A percentile compares a stretch with the other conserved stretches of the same genome.
These are phyloP conservation scores for Cinara cedri DNA, from an alignment of 2,888 invertebrate species.

Conservation along the genomic window DNA sequence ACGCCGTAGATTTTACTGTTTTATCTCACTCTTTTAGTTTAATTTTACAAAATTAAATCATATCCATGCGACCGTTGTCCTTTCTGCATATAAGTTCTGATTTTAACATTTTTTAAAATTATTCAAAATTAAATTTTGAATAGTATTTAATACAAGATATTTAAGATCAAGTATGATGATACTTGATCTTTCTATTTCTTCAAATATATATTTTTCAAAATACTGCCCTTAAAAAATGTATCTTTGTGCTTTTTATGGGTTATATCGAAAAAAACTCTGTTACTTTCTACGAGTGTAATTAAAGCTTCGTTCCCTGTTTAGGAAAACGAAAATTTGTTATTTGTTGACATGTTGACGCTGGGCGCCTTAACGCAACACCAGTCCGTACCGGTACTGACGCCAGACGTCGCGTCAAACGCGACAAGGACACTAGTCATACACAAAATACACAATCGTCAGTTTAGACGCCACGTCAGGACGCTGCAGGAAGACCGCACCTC, in stretches of 20 bases:
- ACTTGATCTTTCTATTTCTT: constrained; percentile 23
- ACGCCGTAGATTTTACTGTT: no score
- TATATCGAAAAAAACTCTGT: constrained; percentile 1
- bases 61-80: no score
- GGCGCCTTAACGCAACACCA: no score
- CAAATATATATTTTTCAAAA: constrained; percentile 27
- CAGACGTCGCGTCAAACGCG: constrained; percentile 10
- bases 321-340: constrained; percentile 32
- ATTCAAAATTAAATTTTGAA: no score
- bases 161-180: no score
- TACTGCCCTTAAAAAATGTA: neutral
- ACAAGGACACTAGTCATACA: constrained; percentile 8
- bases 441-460: constrained; percentile 13
- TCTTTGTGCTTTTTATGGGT: neutral
- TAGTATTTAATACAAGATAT: no score
- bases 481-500: constrained; percentile 2
- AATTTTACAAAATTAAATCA: no score
- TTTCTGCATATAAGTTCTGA: no score
- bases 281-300: neutral
- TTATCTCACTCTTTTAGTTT: no score
- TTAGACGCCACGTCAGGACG: neutral
- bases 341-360: no score
- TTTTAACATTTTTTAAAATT: no score
- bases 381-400: no score
- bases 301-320: neutral